These are phyloP conservation scores for Diachasmimorpha longicaudata DNA, from an alignment of 1,140 invertebrate genomes.

Conservation along the genomic window DNA sequence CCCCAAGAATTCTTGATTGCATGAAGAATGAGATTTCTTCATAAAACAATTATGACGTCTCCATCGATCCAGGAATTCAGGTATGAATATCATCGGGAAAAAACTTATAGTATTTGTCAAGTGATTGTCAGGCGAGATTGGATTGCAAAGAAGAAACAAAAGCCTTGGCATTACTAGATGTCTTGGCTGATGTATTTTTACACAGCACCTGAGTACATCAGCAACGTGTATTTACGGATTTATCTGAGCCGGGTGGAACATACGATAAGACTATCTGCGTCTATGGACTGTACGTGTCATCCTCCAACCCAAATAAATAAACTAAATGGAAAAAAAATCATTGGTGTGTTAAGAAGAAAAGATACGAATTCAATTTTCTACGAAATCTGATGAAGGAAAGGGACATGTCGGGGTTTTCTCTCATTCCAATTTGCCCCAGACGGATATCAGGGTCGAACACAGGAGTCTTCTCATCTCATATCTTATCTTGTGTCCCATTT, in stretches of 20 bases:
- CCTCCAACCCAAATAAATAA: background rate
- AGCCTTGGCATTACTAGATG: background rate
- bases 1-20: background rate
- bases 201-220: background rate
- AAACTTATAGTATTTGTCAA: background rate
- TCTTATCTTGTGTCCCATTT: too few species aligned
- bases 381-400: too few species aligned
- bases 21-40: background rate
- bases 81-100: background rate
- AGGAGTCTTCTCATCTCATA: too few species aligned
- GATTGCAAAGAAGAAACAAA: background rate
- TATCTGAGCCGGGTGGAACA: background rate
- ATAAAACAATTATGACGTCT: background rate
- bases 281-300: background rate
- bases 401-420: too few species aligned
- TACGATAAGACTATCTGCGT: background rate
- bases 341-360: background rate
- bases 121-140: background rate
- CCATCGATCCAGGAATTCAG: background rate
- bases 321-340: background rate
- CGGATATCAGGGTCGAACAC: too few species aligned
- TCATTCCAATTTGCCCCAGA: too few species aligned
- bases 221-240: background rate
- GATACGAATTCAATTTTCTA: background rate
- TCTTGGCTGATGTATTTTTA: background rate